These are phyloP conservation scores for Trichonephila inaurata DNA, from an alignment of 1,140 invertebrate genomes.

Conservation along the genomic window DNA sequence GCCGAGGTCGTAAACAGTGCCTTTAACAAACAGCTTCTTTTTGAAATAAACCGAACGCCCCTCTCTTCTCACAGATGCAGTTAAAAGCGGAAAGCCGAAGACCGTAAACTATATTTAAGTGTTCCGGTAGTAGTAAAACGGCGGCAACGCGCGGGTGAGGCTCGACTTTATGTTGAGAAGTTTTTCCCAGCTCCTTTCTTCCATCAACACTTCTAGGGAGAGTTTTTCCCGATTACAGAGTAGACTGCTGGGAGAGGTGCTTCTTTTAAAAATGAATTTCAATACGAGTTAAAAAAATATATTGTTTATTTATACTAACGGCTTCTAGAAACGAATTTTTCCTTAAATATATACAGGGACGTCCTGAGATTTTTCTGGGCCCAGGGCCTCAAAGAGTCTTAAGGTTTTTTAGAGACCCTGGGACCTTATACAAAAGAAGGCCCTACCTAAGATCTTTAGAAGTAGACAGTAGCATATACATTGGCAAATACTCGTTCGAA, in stretches of 20 bases:
- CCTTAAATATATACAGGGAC: too few species aligned
- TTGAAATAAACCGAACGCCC: slow-evolving; percentile 47
- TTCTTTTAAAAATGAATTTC: too few species aligned
- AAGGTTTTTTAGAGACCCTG: too few species aligned
- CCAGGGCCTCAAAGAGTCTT: too few species aligned
- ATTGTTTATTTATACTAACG: too few species aligned
- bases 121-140: slow-evolving; percentile 67
- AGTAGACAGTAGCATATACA: too few species aligned
- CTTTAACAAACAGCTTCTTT: slow-evolving; percentile 56
- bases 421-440: too few species aligned
- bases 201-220: background rate
- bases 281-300: too few species aligned
- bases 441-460: too few species aligned
- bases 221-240: background rate
- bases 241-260: background rate
- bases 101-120: slow-evolving; percentile 63
- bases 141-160: background rate
- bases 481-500: too few species aligned
- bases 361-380: too few species aligned
- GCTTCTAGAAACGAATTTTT: too few species aligned
- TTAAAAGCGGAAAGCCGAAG: slow-evolving; percentile 26
- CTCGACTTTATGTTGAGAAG: background rate
- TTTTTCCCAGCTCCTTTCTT: background rate
- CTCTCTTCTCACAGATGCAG: background rate
- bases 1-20: slow-evolving; percentile 61